A percentile compares a stretch with the other conserved stretches of the same genome.
These are phyloP conservation scores for Melinaea menophilus DNA, from an alignment of 2,888 invertebrate species.

Conservation along the genomic window DNA sequence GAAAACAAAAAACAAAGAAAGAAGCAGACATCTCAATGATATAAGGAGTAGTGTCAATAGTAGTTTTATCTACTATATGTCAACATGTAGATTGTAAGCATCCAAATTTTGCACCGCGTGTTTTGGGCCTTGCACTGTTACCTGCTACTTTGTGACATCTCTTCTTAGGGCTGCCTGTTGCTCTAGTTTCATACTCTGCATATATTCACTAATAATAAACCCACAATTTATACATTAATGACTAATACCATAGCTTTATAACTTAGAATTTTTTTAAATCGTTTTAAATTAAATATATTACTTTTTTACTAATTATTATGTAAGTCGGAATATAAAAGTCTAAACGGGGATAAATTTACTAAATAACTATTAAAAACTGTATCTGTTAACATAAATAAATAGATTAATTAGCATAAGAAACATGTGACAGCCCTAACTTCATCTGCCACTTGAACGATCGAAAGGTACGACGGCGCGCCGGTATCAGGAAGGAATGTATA, in stretches of 20 bases:
- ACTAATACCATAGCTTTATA: neutral
- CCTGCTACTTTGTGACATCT: slow-evolving; percentile 76
- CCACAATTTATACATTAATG: neutral
- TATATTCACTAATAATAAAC: neutral
- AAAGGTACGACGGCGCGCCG: slow-evolving; percentile 73
- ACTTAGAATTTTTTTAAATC: neutral
- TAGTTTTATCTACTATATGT: slow-evolving; percentile 48
- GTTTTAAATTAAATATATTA: neutral
- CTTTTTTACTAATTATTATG: no score
- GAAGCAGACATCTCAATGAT: slow-evolving; percentile 59
- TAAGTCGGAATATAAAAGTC: no score
- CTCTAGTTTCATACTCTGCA: slow-evolving; percentile 2
- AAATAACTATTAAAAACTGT: neutral
- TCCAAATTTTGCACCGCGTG: slow-evolving; percentile 63
- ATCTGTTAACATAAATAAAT: neutral
- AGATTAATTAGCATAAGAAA: slow-evolving; percentile 33
- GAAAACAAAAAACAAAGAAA: slow-evolving; percentile 24
- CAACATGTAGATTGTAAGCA: slow-evolving; percentile 43
- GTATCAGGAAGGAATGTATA: slow-evolving; percentile 78
- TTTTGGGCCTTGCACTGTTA: slow-evolving; percentile 62
- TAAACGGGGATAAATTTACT: no score
- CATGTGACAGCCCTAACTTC: slow-evolving; percentile 73
- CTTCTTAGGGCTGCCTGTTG: slow-evolving; percentile 61
- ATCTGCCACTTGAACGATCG: slow-evolving; percentile 79
- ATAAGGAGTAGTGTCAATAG: slow-evolving; percentile 43